Conservation (phyloP, 2,888 invertebrate genomes). For the Rhaphigaster nebulosa region DNA sequence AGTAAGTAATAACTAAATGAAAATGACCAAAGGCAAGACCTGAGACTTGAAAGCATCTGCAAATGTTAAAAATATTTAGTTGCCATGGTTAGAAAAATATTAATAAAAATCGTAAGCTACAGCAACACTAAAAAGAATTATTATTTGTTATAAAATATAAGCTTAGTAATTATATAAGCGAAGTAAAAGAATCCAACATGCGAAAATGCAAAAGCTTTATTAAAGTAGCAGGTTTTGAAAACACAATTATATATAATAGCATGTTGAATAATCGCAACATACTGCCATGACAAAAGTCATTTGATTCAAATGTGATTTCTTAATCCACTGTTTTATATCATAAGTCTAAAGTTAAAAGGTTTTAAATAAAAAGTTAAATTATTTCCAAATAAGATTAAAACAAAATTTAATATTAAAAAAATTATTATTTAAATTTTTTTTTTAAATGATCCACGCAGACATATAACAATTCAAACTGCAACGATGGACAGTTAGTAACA, state of each 20-base stretch:
- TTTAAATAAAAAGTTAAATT: background rate
- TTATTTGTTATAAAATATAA: slow-evolving; percentile 48
- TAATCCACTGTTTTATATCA: background rate
- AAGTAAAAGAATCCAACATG: slow-evolving; percentile 56
- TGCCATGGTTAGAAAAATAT: slow-evolving; percentile 50
- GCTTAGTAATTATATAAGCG: slow-evolving; percentile 54
- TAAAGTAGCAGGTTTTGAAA: slow-evolving; percentile 55
- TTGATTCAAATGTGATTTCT: slow-evolving; percentile 5
- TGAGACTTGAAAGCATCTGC: slow-evolving; percentile 57
- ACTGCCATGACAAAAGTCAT: slow-evolving; percentile 16
- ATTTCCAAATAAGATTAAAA: background rate
- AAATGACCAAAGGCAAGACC: slow-evolving; percentile 54
- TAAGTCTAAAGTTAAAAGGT: background rate
- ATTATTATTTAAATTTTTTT: background rate
- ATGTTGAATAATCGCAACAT: slow-evolving; percentile 55
- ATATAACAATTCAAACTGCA: background rate
- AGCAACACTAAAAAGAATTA: slow-evolving; percentile 53
- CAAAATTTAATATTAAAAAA: background rate
- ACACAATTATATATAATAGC: slow-evolving; percentile 47
- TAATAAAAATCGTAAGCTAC: slow-evolving; percentile 55
- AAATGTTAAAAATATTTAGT: slow-evolving; percentile 54
- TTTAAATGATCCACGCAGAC: background rate
- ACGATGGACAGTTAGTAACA: slow-evolving; percentile 40
- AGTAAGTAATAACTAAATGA: slow-evolving; percentile 46
- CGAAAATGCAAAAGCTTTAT: slow-evolving; percentile 58